Base-by-base conservation (phyloP, 2,888 invertebrate species). In the Galerucella calmariensis region DNA sequence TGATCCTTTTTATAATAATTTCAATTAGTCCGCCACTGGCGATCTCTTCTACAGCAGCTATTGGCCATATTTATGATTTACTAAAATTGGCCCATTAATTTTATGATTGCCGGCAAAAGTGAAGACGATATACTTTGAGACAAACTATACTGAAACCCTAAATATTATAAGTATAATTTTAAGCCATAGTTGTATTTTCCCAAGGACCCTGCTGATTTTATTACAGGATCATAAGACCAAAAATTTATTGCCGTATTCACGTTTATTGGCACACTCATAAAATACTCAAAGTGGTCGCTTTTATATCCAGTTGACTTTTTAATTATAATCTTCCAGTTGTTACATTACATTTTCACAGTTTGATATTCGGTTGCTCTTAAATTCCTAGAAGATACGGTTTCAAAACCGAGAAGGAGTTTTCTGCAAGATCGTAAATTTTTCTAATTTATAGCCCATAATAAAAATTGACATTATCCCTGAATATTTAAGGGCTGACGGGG, bases 261-360 rank as follows among this genome's bases (percentile, higher is more conserved):
- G n/a, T 62, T 62, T 62, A 69, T 62, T 62, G 62, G 61, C 69
- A 62, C 2, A 27, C 41, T 51, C 62, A 44, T 69, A 69, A 69
- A 69, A 69, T 12, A 16, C 16, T 67, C 11, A 56, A 67, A 67
- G 27, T 69, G n/a, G 61, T 62, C 69, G 27, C 35, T 35, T 41
- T 20, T 27, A 48, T 46, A 61, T 48, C 62, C 59, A 11, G 35
- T 61, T 69, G 62, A 69, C 44, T 69, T 62, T 69, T 14, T 69
- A 69, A 69, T 69, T 69, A 69, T 61, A 62, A n/a, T 69, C 61
- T 46, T 69, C 8, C 48, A 69, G 62, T 51, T 69, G 44, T 48
- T 69, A 69, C 46, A 53, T 56, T 62, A 53, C 3, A 41, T 9
- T 10, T 24, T 6, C 69, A 27, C 69, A 69, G 69, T 48, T 27